phyloP scores from a whole-genome alignment of 2,888 invertebrate species.

The Ernsta delagoae region DNA sequence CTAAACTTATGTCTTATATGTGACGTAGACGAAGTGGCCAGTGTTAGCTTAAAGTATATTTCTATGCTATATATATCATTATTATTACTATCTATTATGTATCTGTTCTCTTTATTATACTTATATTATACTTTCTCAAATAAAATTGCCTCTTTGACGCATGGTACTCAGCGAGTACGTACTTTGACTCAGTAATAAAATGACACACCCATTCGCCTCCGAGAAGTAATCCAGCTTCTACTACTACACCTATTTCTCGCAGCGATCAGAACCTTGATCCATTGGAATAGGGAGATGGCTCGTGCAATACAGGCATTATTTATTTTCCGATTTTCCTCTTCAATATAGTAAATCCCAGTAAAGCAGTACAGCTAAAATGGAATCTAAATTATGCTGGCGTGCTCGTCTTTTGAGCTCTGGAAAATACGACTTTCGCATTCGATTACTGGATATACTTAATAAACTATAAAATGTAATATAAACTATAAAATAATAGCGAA shows the following conservation, averaged over 20 bases:
- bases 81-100: no score
- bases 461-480: constrained; percentile 32
- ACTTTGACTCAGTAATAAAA: background rate
- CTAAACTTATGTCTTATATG: no score
- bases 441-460: background rate
- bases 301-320: constrained; percentile 18
- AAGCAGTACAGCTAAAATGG: constrained; percentile 10
- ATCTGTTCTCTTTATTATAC: no score
- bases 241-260: constrained; percentile 15
- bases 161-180: no score
- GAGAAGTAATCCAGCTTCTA: constrained; percentile 10
- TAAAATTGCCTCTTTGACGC: no score
- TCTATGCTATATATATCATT: no score
- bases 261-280: constrained; percentile 12
- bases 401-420: constrained; percentile 7
- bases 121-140: no score
- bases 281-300: constrained; percentile 13
- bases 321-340: constrained; percentile 32
- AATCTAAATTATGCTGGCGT: constrained; percentile 17
- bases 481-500: no score
- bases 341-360: constrained; percentile 15
- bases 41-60: no score
- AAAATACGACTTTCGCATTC: background rate
- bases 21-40: no score
- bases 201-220: background rate